Base-by-base conservation (phyloP, 2,113 vertebrate genomes). In the Alces alces region DNA sequence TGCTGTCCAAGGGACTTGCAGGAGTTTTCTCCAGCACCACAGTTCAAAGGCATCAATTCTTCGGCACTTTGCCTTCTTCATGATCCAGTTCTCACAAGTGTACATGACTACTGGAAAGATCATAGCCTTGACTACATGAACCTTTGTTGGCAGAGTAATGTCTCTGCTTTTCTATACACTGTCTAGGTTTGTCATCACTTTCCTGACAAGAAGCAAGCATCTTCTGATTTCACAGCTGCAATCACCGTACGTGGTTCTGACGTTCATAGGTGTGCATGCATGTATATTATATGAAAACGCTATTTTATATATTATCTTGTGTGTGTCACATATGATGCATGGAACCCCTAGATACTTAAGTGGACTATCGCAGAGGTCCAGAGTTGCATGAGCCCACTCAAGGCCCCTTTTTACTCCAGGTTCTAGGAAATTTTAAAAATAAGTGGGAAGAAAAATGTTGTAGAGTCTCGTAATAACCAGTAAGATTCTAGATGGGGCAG, bases 341-440 rank as follows among this genome's bases (percentile, higher is more conserved):
- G 19, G 15, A 15, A 47, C n/a, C 13, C 13, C 11, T 12, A 45
- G 36, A 47, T 6, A 5, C 11, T 1, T 86, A 25, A 64, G 13
- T 0, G 43, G 19, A 7, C 17, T 13, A 2, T 23, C 2, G 0
- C 0, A 60, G 50, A 7, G 25, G 13, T 14, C 58, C 36, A 9
- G 58, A 55, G 27, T 4, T 2, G 1, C 86, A 6, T 0, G 45
- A 45, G 16, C 4, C 23, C 17, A 73, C 36, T 73, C 70, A 73
- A 21, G 39, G 12, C 33, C n/a, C 60, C 12, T 36, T 43, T 54
- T 45, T 6, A 33, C 76, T 28, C 27, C 2, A 5, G 43, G 8
- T 33, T 57, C 83, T 11, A 19, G 17, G n/a, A 83, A 43, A 92
- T 43, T 52, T 52, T 43, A n/a, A 79, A 79, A 87, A 33, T n/a